phyloP scores from a whole-genome alignment of 2,888 invertebrate genomes.

The Xestia c-nigrum region DNA sequence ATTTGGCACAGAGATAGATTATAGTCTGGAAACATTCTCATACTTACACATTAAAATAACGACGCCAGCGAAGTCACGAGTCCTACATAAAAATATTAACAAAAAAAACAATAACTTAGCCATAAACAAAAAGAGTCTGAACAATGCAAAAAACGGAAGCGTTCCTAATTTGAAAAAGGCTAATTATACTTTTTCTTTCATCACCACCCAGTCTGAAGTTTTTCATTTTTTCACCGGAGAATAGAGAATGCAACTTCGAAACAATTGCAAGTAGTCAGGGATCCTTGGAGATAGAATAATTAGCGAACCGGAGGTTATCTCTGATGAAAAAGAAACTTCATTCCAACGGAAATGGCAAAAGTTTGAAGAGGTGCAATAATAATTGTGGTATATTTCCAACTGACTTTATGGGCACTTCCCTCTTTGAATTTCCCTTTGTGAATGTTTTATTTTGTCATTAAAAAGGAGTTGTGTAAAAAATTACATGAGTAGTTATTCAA shows the following conservation, averaged over 20 bases:
- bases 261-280: conserved; percentile 62
- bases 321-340: conserved; percentile 68
- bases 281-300: conserved; percentile 68
- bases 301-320: conserved; percentile 64
- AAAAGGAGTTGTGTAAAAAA: not conserved
- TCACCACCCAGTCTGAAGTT: conserved; percentile 53
- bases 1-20: too few species aligned
- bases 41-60: too few species aligned
- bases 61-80: too few species aligned
- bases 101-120: not conserved
- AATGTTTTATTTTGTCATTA: conserved; percentile 18
- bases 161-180: conserved; percentile 52
- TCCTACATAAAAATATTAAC: not conserved
- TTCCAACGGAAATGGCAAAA: conserved; percentile 52
- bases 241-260: conserved; percentile 62
- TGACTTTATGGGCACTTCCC: conserved; percentile 39
- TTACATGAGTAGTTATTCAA: not conserved
- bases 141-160: conserved; percentile 35
- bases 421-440: conserved; percentile 7
- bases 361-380: conserved; percentile 62
- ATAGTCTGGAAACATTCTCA: too few species aligned
- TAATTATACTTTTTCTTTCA: conserved; percentile 65
- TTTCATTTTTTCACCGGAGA: conserved; percentile 51
- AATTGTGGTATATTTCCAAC: conserved; percentile 55
- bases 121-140: conserved; percentile 17